phyloP scores from a whole-genome alignment of 2,888 invertebrate species.

The Platynereis dumerilii region DNA sequence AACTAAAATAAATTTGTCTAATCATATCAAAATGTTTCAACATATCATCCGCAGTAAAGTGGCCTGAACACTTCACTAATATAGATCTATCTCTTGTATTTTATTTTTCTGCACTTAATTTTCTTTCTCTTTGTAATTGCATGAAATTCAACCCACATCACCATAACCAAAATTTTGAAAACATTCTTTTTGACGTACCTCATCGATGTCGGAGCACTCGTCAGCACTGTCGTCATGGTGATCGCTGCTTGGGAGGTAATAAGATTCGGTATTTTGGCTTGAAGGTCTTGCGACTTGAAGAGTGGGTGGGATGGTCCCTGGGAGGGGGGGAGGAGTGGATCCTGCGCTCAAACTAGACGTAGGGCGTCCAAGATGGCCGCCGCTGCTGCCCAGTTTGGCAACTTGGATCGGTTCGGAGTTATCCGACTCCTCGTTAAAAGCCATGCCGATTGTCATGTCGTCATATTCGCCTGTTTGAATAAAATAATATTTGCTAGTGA shows the following conservation, averaged over 20 bases:
- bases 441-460: constrained; percentile 24
- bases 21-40: too few relatives aligned
- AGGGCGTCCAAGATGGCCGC: constrained; percentile 1
- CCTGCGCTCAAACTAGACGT: constrained; percentile 14
- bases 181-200: neutral
- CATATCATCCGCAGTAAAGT: too few relatives aligned
- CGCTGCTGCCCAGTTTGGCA: neutral
- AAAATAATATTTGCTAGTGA: too few relatives aligned
- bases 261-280: constrained; percentile 16
- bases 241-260: constrained; percentile 17
- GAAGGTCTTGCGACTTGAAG: neutral
- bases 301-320: constrained; percentile 11
- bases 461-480: constrained; percentile 17
- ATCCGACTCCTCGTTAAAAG: constrained; percentile 22
- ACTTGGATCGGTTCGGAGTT: constrained; percentile 3
- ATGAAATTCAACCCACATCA: too few relatives aligned
- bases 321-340: constrained; percentile 11
- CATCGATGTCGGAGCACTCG: constrained; percentile 28
- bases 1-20: too few relatives aligned
- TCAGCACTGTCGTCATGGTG: constrained; percentile 27
- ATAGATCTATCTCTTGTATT: too few relatives aligned
- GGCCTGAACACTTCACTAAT: too few relatives aligned
- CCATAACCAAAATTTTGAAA: too few relatives aligned
- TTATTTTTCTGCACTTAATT: too few relatives aligned
- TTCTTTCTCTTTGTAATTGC: too few relatives aligned